phyloP scores from a whole-genome alignment of 53 echinoderm and acorn worm genomes.

The Temnopleurus reevesii region DNA sequence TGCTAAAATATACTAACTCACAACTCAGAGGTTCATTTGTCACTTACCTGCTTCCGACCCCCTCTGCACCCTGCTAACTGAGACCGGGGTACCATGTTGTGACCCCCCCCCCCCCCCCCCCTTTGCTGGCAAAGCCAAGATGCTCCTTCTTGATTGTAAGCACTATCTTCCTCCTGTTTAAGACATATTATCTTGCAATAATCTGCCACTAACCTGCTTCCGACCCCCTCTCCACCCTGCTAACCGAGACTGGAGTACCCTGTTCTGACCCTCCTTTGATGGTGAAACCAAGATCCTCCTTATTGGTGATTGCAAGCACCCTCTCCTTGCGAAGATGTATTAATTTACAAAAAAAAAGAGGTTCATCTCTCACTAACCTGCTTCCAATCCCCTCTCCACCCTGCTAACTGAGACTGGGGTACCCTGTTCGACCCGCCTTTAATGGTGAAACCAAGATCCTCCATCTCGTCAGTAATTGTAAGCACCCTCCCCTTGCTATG shows the following conservation, averaged over 20 bases:
- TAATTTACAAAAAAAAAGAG: too few relatives aligned
- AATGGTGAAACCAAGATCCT: conserved; percentile 36
- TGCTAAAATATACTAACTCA: background rate
- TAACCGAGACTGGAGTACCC: too few relatives aligned
- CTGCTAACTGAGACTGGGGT: conserved; percentile 31
- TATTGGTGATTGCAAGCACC: too few relatives aligned
- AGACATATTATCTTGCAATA: too few relatives aligned
- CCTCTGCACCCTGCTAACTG: conserved; percentile 51
- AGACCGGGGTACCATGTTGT: conserved; percentile 46
- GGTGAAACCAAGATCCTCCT: too few relatives aligned
- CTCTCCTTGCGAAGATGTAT: too few relatives aligned
- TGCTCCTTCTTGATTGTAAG: conserved; percentile 48
- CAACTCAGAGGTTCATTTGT: too few relatives aligned
- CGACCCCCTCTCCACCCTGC: too few relatives aligned
- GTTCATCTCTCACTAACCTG: conserved; percentile 14
- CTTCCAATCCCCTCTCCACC: conserved; percentile 34
- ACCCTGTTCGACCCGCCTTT: conserved; percentile 32
- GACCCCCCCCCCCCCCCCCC: too few relatives aligned
- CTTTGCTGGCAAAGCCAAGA: conserved; percentile 48
- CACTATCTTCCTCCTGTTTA: background rate
- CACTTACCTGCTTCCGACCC: conserved; percentile 54
- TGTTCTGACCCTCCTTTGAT: too few relatives aligned
- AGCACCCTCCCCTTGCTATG: background rate
- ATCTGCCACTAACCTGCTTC: conserved; percentile 54
- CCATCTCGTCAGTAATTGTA: background rate